Conservation (phyloP, 2,113 vertebrate genomes). For the Saguinus imperator region DNA sequence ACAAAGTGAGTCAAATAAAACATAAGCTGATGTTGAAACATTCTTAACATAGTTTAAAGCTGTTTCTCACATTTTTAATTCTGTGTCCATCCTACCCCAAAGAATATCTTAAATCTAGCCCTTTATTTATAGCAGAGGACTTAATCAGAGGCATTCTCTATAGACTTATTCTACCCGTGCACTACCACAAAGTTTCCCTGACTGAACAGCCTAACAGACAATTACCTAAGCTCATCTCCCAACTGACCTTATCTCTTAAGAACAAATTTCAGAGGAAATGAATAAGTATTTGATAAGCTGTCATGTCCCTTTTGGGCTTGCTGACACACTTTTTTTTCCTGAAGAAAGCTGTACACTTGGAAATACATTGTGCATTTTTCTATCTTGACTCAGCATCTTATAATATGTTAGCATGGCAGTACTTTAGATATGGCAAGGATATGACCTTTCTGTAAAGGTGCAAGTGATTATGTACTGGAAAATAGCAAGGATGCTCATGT, state of each 20-base stretch:
- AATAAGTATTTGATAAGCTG: slow-evolving; percentile 59
- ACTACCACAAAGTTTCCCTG: neutral
- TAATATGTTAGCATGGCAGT: slow-evolving; percentile 37
- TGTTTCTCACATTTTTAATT: slow-evolving; percentile 41
- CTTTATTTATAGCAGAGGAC: slow-evolving; percentile 18
- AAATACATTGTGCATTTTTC: slow-evolving; percentile 55
- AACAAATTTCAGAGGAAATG: slow-evolving; percentile 69
- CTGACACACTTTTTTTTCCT: slow-evolving; percentile 21
- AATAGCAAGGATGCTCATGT: slow-evolving; percentile 22
- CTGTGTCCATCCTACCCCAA: slow-evolving; percentile 8
- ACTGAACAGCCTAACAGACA: slow-evolving; percentile 50
- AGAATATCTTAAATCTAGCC: slow-evolving; percentile 10
- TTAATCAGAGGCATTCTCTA: slow-evolving; percentile 44
- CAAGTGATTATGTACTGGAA: slow-evolving; percentile 12
- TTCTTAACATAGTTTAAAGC: slow-evolving; percentile 49
- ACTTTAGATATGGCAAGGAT: slow-evolving; percentile 51
- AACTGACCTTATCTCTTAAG: slow-evolving; percentile 61
- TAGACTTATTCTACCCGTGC: slow-evolving; percentile 20
- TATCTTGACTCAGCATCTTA: slow-evolving; percentile 56
- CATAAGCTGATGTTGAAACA: slow-evolving; percentile 50
- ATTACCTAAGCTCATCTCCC: slow-evolving; percentile 60
- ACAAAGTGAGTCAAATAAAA: slow-evolving; percentile 60
- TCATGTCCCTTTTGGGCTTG: slow-evolving; percentile 46
- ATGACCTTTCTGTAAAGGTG: slow-evolving; percentile 53
- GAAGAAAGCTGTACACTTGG: slow-evolving; percentile 26